Evolutionary conservation across 2,113 vertebrate genomes (phyloP).

Genomic region (Carettochelys insculpta): DNA sequence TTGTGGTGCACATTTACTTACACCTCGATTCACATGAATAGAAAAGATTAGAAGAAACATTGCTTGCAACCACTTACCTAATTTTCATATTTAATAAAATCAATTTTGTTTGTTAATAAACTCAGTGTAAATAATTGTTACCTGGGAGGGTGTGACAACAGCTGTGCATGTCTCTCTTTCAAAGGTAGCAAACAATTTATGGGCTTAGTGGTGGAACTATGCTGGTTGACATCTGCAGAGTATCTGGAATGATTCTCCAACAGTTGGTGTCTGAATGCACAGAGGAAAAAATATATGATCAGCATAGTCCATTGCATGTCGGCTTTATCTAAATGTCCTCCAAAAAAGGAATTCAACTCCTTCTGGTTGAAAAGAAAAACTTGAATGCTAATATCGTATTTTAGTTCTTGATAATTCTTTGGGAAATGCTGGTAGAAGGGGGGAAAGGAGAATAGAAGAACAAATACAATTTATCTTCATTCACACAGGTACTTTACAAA

Average conservation of each 20-base stretch:
- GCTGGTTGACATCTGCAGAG: too few species aligned
- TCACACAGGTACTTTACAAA: background rate
- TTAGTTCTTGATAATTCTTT: background rate
- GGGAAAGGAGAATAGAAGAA: background rate
- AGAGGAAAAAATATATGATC: background rate
- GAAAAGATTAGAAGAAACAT: too few species aligned
- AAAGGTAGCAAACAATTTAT: too few species aligned
- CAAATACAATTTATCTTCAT: background rate
- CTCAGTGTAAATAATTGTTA: too few species aligned
- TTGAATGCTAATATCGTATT: background rate
- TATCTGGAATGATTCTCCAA: background rate
- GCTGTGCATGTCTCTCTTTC: too few species aligned
- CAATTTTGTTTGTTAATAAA: too few species aligned
- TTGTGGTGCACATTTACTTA: too few species aligned
- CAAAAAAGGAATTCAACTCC: background rate
- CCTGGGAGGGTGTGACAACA: too few species aligned
- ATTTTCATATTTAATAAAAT: too few species aligned
- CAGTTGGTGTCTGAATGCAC: background rate
- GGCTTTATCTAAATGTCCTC: background rate
- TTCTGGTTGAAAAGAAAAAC: background rate
- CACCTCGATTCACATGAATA: too few species aligned
- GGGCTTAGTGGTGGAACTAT: too few species aligned
- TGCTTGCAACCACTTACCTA: too few species aligned
- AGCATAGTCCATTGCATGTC: background rate
- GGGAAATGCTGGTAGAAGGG: background rate